Conservation (phyloP, 2,113 vertebrate genomes). For the Candoia aspera region DNA sequence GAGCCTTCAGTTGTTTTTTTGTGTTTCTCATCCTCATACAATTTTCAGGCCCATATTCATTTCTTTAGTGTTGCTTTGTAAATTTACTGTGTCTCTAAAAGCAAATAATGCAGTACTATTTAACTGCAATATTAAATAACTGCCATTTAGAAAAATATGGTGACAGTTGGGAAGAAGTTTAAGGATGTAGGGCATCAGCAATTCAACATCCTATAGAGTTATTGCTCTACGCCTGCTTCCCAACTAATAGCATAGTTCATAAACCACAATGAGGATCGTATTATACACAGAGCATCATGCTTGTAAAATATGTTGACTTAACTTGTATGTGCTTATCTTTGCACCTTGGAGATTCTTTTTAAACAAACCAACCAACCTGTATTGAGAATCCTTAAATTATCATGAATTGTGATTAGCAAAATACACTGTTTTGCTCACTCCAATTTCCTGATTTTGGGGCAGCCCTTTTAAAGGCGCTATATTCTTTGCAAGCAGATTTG, state of each 20-base stretch:
- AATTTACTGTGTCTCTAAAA: conserved; percentile 22
- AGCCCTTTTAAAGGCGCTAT: background rate
- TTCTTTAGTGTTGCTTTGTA: background rate
- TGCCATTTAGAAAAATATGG: conserved; percentile 16
- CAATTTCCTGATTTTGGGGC: background rate
- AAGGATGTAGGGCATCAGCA: background rate
- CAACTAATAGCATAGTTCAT: background rate
- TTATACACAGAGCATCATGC: background rate
- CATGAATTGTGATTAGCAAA: background rate
- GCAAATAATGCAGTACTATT: background rate
- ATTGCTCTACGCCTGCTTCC: background rate
- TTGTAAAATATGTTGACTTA: background rate
- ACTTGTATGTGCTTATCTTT: background rate
- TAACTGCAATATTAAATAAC: conserved; percentile 23
- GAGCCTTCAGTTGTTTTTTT: background rate
- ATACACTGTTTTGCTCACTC: background rate
- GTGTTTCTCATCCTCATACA: background rate
- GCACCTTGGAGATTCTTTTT: background rate
- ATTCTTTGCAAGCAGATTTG: background rate
- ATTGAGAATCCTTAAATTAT: background rate
- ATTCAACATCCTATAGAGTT: background rate
- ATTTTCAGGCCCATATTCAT: background rate
- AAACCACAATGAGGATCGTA: conserved; percentile 4
- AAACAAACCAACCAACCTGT: background rate
- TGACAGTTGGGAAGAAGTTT: conserved; percentile 9